Evolutionary conservation across 1,140 invertebrate genomes (phyloP), one percentile per base, ranked within the genome.

Genomic region (Drosophila kanapiae): DNA sequence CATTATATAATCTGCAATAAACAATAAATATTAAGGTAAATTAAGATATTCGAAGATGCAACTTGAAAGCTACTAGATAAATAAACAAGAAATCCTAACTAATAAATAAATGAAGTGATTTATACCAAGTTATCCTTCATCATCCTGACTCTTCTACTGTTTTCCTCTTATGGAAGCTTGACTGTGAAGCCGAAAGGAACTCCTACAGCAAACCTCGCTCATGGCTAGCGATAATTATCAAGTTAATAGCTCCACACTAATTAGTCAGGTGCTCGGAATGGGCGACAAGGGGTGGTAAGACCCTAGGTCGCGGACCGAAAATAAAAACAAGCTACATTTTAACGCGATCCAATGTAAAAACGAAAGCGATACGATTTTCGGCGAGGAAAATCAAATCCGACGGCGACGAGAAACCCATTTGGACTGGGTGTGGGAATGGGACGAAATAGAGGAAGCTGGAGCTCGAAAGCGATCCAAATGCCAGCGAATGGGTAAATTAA

Each of bases 401-500:
- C 23, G 31, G 16, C 63, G 42, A 56, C 49, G 58, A 74, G 47
- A 74, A 72, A 74, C 47, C 58, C 69, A 74, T 51, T 43, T 29
- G 53, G 43, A 35, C 38, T 38, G 33, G 31, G 45, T 35, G 48
- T 65, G 64, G 64, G 35, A 53, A 79, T 75, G 78, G 64, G 65
- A 82, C 67, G 79, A 79, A 56, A 38, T 56, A 49, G 45, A 64
- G 64, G 62, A 84, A 81, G 65, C 82, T 84, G 49, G 53, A 83
- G 77, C 76, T 83, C 71, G 75, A 76, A 80, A 84, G 77, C 71
- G 43, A 67, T 67, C 49, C 71, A 31, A 74, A 60, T 72, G 43
- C 53, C 69, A 59, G 69, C 49, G 60, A 65, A 68, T 68, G 65
- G 48, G 56, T 80, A 83, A 82, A 82, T 83, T 83, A 83, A 82